These are phyloP conservation scores for Sterna hirundo DNA, from an alignment of 2,113 vertebrate genomes.

Conservation along the genomic window DNA sequence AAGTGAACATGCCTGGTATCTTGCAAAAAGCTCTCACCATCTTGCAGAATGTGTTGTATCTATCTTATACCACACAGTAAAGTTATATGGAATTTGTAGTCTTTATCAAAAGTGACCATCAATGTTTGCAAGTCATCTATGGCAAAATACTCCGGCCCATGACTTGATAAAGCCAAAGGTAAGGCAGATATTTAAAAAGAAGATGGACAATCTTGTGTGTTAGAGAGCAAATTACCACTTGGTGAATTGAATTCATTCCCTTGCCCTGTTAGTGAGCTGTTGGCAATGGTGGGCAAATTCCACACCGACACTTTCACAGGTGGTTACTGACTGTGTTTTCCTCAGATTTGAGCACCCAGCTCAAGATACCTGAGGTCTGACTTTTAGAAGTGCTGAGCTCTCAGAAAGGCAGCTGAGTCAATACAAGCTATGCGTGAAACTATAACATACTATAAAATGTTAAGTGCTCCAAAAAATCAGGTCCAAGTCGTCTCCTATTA, in stretches of 20 bases:
- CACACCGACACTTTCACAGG: not conserved
- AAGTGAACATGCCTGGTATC: not conserved
- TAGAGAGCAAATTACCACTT: not conserved
- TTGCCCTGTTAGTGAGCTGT: not conserved
- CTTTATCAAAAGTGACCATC: not conserved
- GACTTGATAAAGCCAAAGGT: not conserved
- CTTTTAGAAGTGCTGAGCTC: slow-evolving; percentile 21
- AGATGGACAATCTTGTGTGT: not conserved
- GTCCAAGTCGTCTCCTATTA: not conserved
- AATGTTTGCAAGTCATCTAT: not conserved
- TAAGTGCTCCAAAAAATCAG: not conserved
- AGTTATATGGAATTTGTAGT: not conserved
- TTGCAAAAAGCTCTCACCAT: not conserved
- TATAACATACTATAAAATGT: slow-evolving; percentile 3
- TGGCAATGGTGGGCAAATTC: not conserved
- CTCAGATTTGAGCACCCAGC: not conserved
- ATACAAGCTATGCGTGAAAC: not conserved
- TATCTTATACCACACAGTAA: not conserved
- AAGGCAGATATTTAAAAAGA: not conserved
- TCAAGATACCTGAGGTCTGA: not conserved
- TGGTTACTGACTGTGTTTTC: not conserved
- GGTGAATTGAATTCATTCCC: not conserved
- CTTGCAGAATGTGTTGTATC: not conserved
- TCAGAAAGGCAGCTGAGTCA: slow-evolving; percentile 43
- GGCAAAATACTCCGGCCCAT: not conserved